Percentiles rank a stretch among this genome's conserved stretches.
phyloP scores from a whole-genome alignment of 92 coral and sea anemone species.

The Epizoanthus fatuus region DNA sequence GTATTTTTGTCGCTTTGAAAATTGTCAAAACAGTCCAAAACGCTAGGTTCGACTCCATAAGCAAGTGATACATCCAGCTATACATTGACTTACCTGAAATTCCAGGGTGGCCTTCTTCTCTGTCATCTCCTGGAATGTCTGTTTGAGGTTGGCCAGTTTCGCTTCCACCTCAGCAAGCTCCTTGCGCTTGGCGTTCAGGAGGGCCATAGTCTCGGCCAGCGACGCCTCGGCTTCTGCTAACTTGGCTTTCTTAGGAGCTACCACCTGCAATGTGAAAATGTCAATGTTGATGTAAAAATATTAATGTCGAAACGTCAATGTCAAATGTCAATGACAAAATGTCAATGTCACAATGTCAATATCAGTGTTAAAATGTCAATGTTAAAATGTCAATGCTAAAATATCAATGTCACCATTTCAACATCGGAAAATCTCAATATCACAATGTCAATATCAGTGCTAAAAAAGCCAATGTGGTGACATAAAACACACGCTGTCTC shows the following conservation, averaged over 20 bases:
- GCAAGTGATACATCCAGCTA: not conserved
- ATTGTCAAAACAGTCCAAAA: not conserved
- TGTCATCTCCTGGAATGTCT: conserved; percentile 95
- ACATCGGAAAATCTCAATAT: too few species aligned
- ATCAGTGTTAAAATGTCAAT: too few species aligned
- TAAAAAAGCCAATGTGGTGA: too few species aligned
- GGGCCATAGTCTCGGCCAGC: conserved; percentile 93
- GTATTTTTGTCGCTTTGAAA: too few species aligned
- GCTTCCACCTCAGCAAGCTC: conserved; percentile 98
- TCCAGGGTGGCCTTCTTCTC: conserved; percentile 97
- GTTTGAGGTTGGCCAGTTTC: conserved; percentile 93
- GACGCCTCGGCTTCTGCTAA: conserved; percentile 97
- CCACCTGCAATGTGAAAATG: conserved; percentile 70
- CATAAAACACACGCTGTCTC: too few species aligned
- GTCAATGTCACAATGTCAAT: too few species aligned
- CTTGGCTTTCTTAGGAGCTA: conserved; percentile 97
- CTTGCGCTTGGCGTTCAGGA: conserved; percentile 90
- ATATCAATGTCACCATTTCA: too few species aligned
- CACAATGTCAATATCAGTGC: too few species aligned
- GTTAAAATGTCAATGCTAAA: too few species aligned
- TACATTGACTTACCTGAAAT: conserved; percentile 77
- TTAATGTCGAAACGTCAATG: too few species aligned
- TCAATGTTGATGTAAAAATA: not conserved
- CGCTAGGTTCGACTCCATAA: not conserved
- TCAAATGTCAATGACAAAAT: too few species aligned